These are phyloP conservation scores for Vollenhovia emeryi DNA, from an alignment of 1,140 invertebrate genomes.

Conservation along the genomic window DNA sequence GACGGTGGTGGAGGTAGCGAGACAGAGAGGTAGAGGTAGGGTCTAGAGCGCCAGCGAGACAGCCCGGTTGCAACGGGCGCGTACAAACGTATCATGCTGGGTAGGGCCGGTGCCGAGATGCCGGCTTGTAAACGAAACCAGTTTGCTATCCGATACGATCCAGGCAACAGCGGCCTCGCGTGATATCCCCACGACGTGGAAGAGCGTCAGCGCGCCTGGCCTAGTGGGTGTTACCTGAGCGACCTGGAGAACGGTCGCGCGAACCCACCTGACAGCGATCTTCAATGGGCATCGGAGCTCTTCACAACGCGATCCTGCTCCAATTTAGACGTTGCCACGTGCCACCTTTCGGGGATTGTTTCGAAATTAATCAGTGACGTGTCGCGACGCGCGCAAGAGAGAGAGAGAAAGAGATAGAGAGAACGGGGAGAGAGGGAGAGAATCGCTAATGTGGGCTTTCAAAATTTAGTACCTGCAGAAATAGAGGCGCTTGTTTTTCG, in stretches of 20 bases:
- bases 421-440: not conserved
- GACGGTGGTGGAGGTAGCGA: slow-evolving; percentile 44
- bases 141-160: slow-evolving; percentile 86
- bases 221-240: slow-evolving; percentile 52
- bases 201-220: slow-evolving; percentile 66
- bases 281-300: slow-evolving; percentile 12
- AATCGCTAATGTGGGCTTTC: slow-evolving; percentile 33
- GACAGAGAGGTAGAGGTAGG: slow-evolving; percentile 71
- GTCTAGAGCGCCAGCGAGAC: slow-evolving; percentile 74
- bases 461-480: slow-evolving; percentile 25
- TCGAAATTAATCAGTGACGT: slow-evolving; percentile 34
- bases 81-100: slow-evolving; percentile 85
- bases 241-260: slow-evolving; percentile 62
- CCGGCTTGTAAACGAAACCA: slow-evolving; percentile 85
- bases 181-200: slow-evolving; percentile 71
- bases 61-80: slow-evolving; percentile 76
- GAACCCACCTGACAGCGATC: slow-evolving; percentile 44
- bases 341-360: not conserved
- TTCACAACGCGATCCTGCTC: not conserved
- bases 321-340: slow-evolving; percentile 28
- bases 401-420: not conserved
- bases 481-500: not conserved
- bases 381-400: not conserved
- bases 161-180: slow-evolving; percentile 82
- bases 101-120: slow-evolving; percentile 84